Evolutionary conservation across 2,113 vertebrate genomes (phyloP).

Genomic region (Scortum barcoo): DNA sequence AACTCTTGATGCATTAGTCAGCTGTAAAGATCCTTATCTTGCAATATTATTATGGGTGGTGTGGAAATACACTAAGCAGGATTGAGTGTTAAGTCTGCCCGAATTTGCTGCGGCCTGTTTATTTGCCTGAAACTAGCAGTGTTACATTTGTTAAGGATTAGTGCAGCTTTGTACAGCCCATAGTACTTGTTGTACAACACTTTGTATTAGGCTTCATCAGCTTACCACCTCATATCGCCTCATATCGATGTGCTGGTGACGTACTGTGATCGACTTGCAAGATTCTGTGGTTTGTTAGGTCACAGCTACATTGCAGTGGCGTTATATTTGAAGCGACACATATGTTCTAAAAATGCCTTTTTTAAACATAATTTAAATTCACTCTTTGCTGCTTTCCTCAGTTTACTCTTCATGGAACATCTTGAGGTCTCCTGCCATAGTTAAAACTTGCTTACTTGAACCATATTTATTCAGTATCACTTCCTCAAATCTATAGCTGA

Average conservation of each 20-base stretch:
- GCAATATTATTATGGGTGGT: slow-evolving; percentile 26
- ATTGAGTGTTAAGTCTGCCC: slow-evolving; percentile 44
- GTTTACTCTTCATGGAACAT: slow-evolving; percentile 32
- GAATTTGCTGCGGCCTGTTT: slow-evolving; percentile 54
- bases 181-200: slow-evolving; percentile 50
- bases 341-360: slow-evolving; percentile 8
- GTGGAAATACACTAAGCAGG: slow-evolving; percentile 61
- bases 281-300: background rate
- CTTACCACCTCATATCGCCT: no score
- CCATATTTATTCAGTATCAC: slow-evolving; percentile 27
- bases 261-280: slow-evolving; percentile 12
- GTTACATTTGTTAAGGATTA: slow-evolving; percentile 67
- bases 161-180: slow-evolving; percentile 48
- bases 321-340: slow-evolving; percentile 15
- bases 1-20: slow-evolving; percentile 21
- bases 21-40: slow-evolving; percentile 48
- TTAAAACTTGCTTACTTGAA: slow-evolving; percentile 7
- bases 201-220: slow-evolving; percentile 37
- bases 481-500: slow-evolving; percentile 44
- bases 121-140: slow-evolving; percentile 57
- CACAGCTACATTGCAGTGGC: background rate
- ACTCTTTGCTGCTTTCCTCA: background rate
- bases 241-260: slow-evolving; percentile 15
- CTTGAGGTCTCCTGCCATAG: background rate
- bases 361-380: background rate